Base-by-base conservation (phyloP, 2,888 invertebrate species). In the Gari tellinella region DNA sequence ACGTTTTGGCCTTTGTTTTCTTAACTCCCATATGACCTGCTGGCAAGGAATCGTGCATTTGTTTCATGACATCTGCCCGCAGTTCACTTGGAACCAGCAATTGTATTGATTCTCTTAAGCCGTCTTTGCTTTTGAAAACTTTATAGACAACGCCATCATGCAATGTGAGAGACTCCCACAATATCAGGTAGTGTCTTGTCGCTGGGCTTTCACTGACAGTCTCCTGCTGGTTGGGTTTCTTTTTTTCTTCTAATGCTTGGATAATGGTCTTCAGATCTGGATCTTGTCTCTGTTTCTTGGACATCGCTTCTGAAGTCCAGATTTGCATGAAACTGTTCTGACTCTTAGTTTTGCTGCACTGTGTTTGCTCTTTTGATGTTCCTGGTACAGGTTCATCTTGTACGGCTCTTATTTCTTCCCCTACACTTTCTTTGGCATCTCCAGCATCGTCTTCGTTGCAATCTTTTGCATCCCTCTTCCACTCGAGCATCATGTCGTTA, bases 371-470 rank as follows among this genome's bases (percentile, higher is more conserved):
- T 8, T 12, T 21, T 2, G 51, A 51, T 25, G 25, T 23, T 5
- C 51, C 26, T 51, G 51, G 51, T 19, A 7, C 2, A 15, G 2
- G 15, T 21, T 51, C 51, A 2, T 2, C 51, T 25, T n/a, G 23
- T 3, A 51, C 21, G n/a, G 51, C 51, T 12, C 51, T 51, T 14
- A 52, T 68, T 74, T n/a, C n/a, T n/a, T n/a, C n/a, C n/a, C n/a
- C n/a, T 4, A 8, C 8, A 25, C 31, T 25, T 4, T 10, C 26
- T 52, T 17, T 31, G 49, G 5, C 23, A 17, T 31, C n/a, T 7
- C 14, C 10, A 52, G 8, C 40, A 40, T 40, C 40, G 8, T 40
- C 14, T 14, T 40, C 40, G n/a, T n/a, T n/a, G n/a, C n/a, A n/a
- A n/a, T n/a, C n/a, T n/a, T n/a, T 17, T 17, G 14, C 4, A n/a